Evolutionary conservation across 2,113 vertebrate species (phyloP), one percentile per base, ranked within the genome.

Genomic region (Polyodon spathula): DNA sequence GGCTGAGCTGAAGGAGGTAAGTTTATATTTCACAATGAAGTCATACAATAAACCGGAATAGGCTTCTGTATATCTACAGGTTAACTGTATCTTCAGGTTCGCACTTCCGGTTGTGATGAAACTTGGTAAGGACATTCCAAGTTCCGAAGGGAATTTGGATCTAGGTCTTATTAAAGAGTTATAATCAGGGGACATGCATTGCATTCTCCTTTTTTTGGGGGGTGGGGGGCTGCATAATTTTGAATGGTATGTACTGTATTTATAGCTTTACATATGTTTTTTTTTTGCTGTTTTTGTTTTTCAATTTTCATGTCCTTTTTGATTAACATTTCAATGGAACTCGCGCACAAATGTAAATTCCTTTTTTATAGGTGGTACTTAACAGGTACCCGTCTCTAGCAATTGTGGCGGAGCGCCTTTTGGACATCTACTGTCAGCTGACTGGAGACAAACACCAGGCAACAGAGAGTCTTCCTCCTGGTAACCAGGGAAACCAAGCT

Each of bases 401-500:
- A 1, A 58, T 82, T 63, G 90, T 90, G 67, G 64, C 76, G 4
- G 89, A 94, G 57, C 86, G 88, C 53, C 86, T 98, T 44, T 76
- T 98, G 66, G 92, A 93, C 44, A 97, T 98, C 73, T 98, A 92
- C 73, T 82, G 87, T 62, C 82, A 94, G 63, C 90, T 98, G 61
- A 90, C 86, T 0, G 92, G 92, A 51, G 89, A 92, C 52, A 90
- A 83, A 59, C 92, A 92, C 72, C 68, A 73, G 7, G 62, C 63
- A 40, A 8, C 38, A 56, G 83, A 54, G 15, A 46, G 9, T 16
- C 37, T 5, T 51, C 40, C 48, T 58, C 42, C 14, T 15, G 41
- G 54, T 4, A 61, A 17, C 40, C 44, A 52, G 63, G 66, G 1
- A 40, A 58, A 57, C 62, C 63, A 57, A 0, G 1, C 57, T 15